Evolutionary conservation across 2,797 vertebrate genomes (phyloP).

Genomic region (Acanthurus lineatus): DNA sequence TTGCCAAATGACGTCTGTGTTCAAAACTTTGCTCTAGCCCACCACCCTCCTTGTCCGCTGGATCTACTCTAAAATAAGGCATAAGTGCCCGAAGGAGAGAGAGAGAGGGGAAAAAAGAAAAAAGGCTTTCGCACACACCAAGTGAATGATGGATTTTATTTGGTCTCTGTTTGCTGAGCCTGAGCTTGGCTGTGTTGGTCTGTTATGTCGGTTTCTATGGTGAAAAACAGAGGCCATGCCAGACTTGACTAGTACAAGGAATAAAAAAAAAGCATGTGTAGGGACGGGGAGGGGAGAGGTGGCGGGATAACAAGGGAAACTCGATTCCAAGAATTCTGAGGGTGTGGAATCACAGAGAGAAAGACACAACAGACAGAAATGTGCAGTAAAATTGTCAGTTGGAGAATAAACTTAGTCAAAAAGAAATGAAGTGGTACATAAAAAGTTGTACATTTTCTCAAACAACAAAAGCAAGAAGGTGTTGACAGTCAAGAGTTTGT

Average conservation of each 20-base stretch:
- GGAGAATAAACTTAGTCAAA: not conserved
- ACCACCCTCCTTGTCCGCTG: conserved; percentile 45
- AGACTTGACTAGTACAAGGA: conserved; percentile 84
- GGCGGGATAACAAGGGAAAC: conserved; percentile 76
- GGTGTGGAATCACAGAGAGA: conserved; percentile 79
- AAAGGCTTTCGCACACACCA: conserved; percentile 60
- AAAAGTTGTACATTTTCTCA: conserved; percentile 4
- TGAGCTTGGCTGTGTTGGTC: conserved; percentile 81
- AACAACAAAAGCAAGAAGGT: not conserved
- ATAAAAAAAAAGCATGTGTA: conserved; percentile 72
- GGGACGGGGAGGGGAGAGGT: conserved; percentile 21
- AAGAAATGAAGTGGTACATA: conserved; percentile 9
- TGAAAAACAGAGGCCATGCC: conserved; percentile 88
- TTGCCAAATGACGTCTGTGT: conserved; percentile 67
- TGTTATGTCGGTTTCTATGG: conserved; percentile 99
- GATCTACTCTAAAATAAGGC: conserved; percentile 66
- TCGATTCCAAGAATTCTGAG: conserved; percentile 81
- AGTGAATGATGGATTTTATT: conserved; percentile 84
- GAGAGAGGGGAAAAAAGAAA: conserved; percentile 17
- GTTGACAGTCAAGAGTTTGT: not conserved
- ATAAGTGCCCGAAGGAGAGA: conserved; percentile 49
- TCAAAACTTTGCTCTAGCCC: conserved; percentile 57
- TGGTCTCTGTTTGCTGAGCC: conserved; percentile 87
- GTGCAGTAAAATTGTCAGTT: conserved; percentile 27
- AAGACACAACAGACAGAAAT: conserved; percentile 59